phyloP scores from a whole-genome alignment of 2,888 invertebrate genomes.

The Folsomia manolachei region DNA sequence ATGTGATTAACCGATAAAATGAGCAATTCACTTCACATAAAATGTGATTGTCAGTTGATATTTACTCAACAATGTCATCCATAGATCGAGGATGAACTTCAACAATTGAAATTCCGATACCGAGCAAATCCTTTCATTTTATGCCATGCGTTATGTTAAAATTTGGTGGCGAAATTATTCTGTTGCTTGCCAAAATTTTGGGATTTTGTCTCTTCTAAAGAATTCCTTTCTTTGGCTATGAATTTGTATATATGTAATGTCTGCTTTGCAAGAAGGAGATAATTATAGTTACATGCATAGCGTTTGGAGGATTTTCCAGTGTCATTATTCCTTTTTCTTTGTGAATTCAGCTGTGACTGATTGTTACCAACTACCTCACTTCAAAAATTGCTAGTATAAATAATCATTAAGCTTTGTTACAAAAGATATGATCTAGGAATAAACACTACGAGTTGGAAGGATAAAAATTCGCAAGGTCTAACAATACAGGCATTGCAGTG shows the following conservation, averaged over 20 bases:
- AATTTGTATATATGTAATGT: too few species aligned
- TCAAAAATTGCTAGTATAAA: neutral
- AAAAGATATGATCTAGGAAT: neutral
- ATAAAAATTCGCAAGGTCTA: conserved; percentile 18
- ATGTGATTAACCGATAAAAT: too few species aligned
- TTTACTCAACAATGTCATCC: too few species aligned
- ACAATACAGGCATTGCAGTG: neutral
- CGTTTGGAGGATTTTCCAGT: conserved; percentile 31
- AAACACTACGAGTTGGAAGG: neutral
- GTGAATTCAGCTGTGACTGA: conserved; percentile 7
- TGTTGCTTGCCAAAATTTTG: neutral
- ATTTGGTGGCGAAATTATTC: neutral
- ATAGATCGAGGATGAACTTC: too few species aligned
- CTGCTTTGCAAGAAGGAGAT: too few species aligned
- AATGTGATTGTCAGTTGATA: too few species aligned
- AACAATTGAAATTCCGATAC: too few species aligned
- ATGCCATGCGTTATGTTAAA: too few species aligned
- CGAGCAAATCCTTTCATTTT: too few species aligned
- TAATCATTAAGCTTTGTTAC: neutral
- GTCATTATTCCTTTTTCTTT: conserved; percentile 20
- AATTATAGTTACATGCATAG: too few species aligned
- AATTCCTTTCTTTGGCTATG: neutral
- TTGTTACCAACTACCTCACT: neutral
- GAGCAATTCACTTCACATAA: too few species aligned
- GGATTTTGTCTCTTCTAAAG: neutral